These are phyloP conservation scores for Physocephala rufipes DNA, from an alignment of 2,888 invertebrate species.

Conservation along the genomic window DNA sequence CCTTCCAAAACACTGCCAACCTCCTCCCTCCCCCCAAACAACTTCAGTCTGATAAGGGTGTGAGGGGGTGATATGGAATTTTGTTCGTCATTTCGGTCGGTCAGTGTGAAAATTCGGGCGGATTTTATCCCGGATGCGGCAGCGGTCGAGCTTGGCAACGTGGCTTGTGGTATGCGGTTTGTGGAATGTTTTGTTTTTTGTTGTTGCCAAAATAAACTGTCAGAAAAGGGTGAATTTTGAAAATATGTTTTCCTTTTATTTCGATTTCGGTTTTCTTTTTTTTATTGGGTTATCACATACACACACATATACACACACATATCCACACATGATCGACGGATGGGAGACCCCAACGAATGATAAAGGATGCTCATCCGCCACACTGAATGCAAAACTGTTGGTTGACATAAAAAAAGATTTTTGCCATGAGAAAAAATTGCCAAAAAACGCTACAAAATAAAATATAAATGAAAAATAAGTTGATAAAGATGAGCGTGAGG, in stretches of 20 bases:
- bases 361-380: constrained; percentile 10
- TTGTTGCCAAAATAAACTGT: neutral
- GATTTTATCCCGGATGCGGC: constrained; percentile 24
- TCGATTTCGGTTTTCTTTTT: neutral
- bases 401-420: neutral
- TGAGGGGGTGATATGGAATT: neutral
- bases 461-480: constrained; percentile 39
- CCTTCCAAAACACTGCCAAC: no score
- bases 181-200: neutral
- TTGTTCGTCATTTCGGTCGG: constrained; percentile 53
- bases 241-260: constrained; percentile 36
- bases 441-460: constrained; percentile 39
- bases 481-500: constrained; percentile 57
- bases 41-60: neutral
- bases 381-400: constrained; percentile 4
- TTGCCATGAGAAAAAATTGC: constrained; percentile 44
- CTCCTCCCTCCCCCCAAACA: neutral
- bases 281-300: neutral
- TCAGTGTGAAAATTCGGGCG: constrained; percentile 49
- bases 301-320: neutral
- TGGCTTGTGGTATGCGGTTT: constrained; percentile 33
- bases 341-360: neutral
- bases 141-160: neutral
- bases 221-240: constrained; percentile 26
- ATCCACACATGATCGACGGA: neutral